These are phyloP conservation scores for Plutomurus gul DNA, from an alignment of 1,140 invertebrate species.

Conservation along the genomic window DNA sequence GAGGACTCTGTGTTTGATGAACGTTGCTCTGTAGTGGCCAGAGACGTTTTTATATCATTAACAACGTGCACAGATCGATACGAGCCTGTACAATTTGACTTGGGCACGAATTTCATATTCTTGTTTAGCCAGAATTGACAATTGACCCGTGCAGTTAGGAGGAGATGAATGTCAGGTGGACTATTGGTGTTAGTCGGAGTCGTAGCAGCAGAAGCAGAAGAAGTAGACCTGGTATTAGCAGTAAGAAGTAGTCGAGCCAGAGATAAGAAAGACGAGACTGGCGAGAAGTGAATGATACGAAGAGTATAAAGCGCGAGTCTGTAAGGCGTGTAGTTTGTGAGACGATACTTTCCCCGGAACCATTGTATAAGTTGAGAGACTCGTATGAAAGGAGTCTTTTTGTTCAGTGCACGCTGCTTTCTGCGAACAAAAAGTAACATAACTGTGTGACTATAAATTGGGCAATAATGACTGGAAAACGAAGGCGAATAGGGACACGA, in stretches of 20 bases:
- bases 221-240: not conserved
- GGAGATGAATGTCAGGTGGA: constrained; percentile 8
- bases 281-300: not conserved
- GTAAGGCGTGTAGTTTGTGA: not conserved
- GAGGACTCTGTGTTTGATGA: too few relatives aligned
- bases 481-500: not conserved
- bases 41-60: not conserved
- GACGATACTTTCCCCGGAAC: too few relatives aligned
- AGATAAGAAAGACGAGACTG: not conserved
- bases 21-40: too few relatives aligned
- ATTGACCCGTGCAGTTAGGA: not conserved
- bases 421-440: constrained; percentile 10
- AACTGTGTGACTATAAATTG: not conserved
- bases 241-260: too few relatives aligned
- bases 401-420: not conserved
- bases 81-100: not conserved
- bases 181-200: not conserved
- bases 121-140: not conserved
- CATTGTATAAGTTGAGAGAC: too few relatives aligned
- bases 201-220: not conserved
- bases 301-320: not conserved
- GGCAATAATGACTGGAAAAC: not conserved
- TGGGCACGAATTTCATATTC: not conserved
- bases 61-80: not conserved
- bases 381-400: not conserved